phyloP scores from a whole-genome alignment of 2,797 vertebrate species.

The Margarornis squamiger region DNA sequence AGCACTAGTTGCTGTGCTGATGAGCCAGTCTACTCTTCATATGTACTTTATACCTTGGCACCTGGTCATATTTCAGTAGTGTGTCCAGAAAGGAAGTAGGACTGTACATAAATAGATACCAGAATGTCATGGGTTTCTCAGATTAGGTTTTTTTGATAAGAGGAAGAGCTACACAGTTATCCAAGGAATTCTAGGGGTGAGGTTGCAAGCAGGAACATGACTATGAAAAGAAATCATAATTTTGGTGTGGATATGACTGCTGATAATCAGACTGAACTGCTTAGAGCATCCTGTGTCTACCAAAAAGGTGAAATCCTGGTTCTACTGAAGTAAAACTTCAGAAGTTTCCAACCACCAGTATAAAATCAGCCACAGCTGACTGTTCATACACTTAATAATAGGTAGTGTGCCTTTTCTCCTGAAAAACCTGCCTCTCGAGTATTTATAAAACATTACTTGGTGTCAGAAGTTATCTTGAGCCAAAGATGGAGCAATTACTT shows the following conservation, averaged over 20 bases:
- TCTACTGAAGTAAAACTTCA: neutral
- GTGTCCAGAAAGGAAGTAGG: neutral
- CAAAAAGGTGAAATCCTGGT: neutral
- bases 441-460: conserved; percentile 30
- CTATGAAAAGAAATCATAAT: neutral
- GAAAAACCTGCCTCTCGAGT: conserved; percentile 17
- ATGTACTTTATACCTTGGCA: neutral
- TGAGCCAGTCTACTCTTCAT: neutral
- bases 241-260: neutral
- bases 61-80: neutral
- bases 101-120: neutral
- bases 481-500: conserved; percentile 27
- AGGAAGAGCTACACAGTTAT: neutral
- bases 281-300: neutral
- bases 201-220: neutral
- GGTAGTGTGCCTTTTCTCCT: neutral
- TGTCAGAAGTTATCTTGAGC: conserved; percentile 37
- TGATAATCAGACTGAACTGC: neutral
- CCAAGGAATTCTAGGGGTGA: neutral
- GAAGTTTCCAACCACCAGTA: neutral
- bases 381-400: neutral
- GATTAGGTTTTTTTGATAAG: too few relatives aligned
- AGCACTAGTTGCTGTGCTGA: neutral
- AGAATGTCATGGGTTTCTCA: neutral
- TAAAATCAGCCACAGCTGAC: neutral